Conservation (phyloP, 2,113 vertebrate genomes). For the Chaetops frenatus region DNA sequence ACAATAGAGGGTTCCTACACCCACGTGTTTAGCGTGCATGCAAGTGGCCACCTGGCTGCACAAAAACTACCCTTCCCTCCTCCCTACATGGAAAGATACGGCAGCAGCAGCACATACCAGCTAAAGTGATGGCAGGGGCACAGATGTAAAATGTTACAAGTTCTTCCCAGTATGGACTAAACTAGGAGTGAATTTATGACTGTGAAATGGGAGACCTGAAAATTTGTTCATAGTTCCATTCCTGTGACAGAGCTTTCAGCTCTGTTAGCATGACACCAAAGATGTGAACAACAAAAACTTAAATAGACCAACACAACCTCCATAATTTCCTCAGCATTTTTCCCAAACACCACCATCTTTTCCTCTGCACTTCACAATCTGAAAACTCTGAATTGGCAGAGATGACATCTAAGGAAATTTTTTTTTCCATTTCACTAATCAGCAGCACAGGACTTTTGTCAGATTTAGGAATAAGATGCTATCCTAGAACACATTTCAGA, state of each 20-base stretch:
- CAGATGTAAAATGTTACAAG: background rate
- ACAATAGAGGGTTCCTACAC: accelerated
- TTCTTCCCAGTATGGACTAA: background rate
- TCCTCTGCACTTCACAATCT: background rate
- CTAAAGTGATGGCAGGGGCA: background rate
- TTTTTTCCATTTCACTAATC: background rate
- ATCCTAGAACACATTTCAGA: background rate
- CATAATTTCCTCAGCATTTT: background rate
- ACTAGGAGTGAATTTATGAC: background rate
- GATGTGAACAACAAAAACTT: background rate
- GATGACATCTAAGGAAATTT: background rate
- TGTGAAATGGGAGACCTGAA: background rate
- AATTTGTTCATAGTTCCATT: background rate
- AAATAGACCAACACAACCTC: background rate
- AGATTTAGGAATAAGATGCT: background rate
- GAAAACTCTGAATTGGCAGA: background rate
- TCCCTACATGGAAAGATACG: accelerated
- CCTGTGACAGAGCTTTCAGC: background rate
- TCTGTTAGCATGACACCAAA: background rate
- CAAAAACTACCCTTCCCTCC: background rate
- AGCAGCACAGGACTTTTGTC: background rate
- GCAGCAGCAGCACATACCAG: background rate
- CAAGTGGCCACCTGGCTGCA: background rate
- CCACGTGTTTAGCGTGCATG: background rate
- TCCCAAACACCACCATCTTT: background rate